These are phyloP conservation scores for Elysia crispata DNA, from an alignment of 2,888 invertebrate species.

Conservation along the genomic window DNA sequence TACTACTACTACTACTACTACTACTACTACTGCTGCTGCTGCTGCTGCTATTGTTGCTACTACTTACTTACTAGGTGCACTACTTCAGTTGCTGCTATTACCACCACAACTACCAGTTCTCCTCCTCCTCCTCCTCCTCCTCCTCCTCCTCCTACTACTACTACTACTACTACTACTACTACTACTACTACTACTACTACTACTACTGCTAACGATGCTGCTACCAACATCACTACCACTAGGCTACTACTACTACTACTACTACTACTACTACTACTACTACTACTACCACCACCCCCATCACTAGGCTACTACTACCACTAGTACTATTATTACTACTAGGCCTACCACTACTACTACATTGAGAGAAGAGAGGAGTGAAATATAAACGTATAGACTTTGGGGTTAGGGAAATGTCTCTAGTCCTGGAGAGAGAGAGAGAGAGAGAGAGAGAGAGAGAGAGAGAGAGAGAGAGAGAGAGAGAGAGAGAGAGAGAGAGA, in stretches of 20 bases:
- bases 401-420: too few species aligned
- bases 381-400: too few species aligned
- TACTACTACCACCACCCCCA: too few species aligned
- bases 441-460: slow-evolving; percentile 42
- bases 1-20: too few species aligned
- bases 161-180: not conserved
- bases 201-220: slow-evolving; percentile 12
- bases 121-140: slow-evolving; percentile 12
- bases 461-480: slow-evolving; percentile 39
- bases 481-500: slow-evolving; percentile 33
- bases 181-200: not conserved
- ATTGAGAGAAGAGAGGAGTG: too few species aligned
- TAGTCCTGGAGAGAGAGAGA: not conserved
- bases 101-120: not conserved
- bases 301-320: slow-evolving; percentile 14
- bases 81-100: too few species aligned
- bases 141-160: not conserved
- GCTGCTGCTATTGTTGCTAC: too few species aligned
- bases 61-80: too few species aligned
- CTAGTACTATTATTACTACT: slow-evolving; percentile 10
- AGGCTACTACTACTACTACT: not conserved
- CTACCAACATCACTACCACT: not conserved
- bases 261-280: not conserved
- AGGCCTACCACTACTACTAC: not conserved
- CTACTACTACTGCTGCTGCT: too few species aligned